Percentiles rank a stretch among this genome's conserved stretches.
phyloP scores from a whole-genome alignment of 2,797 vertebrate genomes.

The Oryzias sinensis region DNA sequence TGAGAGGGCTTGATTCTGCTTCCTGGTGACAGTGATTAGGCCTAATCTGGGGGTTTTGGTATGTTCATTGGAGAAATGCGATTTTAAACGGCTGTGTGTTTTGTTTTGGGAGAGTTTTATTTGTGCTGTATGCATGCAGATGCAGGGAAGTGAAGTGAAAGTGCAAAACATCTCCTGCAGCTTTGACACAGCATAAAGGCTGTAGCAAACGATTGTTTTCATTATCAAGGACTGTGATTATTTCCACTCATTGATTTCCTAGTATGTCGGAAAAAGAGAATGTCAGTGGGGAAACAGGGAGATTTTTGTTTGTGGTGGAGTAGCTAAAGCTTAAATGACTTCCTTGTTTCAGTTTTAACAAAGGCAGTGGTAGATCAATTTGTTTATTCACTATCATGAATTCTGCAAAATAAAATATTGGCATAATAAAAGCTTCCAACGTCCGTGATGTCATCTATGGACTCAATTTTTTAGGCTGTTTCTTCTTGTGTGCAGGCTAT shows the following conservation, averaged over 20 bases:
- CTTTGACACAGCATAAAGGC: constrained; percentile 12
- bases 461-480: too few species aligned
- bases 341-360: too few species aligned
- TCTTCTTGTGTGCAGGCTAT: too few species aligned
- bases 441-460: too few species aligned
- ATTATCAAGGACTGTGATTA: constrained; percentile 5
- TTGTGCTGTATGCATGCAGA: constrained; percentile 29
- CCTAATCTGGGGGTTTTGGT: constrained; percentile 78
- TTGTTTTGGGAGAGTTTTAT: constrained; percentile 64
- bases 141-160: constrained; percentile 28
- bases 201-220: neutral
- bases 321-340: too few species aligned
- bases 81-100: constrained; percentile 69
- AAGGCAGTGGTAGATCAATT: too few species aligned
- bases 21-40: constrained; percentile 83
- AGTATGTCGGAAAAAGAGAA: constrained; percentile 1
- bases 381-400: too few species aligned
- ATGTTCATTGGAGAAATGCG: constrained; percentile 77
- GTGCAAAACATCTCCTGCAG: constrained; percentile 36
- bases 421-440: too few species aligned
- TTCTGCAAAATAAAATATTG: too few species aligned
- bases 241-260: neutral
- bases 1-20: constrained; percentile 78
- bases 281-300: neutral
- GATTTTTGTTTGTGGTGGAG: too few species aligned